phyloP scores from a whole-genome alignment of 1,140 invertebrate genomes.

The Panulirus ornatus region DNA sequence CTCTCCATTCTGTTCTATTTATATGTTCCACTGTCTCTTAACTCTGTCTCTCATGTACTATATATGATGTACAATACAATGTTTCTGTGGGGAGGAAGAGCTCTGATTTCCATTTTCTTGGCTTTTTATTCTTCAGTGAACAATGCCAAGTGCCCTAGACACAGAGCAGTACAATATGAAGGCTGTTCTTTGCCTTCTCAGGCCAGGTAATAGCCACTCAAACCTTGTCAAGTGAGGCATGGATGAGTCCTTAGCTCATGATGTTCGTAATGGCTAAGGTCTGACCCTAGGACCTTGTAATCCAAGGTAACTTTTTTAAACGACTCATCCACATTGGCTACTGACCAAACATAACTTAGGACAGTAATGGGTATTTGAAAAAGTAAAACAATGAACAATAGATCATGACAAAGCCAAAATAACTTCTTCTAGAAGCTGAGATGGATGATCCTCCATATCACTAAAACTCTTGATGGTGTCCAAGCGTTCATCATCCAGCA shows the following conservation, averaged over 20 bases:
- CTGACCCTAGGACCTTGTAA: no score
- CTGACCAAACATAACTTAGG: neutral
- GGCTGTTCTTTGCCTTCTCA: neutral
- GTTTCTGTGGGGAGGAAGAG: no score
- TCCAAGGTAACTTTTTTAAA: no score
- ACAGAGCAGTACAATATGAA: neutral
- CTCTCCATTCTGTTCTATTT: no score
- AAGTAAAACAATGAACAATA: neutral
- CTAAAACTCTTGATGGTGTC: constrained; percentile 27
- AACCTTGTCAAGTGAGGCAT: no score
- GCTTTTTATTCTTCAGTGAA: neutral
- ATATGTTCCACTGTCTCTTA: no score
- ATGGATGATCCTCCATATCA: constrained; percentile 41
- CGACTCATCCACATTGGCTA: no score
- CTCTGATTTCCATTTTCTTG: neutral
- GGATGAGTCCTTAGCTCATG: no score
- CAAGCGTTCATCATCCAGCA: constrained; percentile 43
- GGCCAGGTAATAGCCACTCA: no score
- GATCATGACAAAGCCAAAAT: constrained; percentile 30
- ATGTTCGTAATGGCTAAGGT: no score
- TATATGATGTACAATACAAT: no score
- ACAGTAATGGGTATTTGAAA: neutral
- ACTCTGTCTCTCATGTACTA: no score
- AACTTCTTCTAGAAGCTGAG: constrained; percentile 38
- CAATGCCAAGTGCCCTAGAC: neutral